A percentile compares a stretch with the other conserved stretches of the same genome.
Evolutionary conservation across 92 coral and sea anemone species (phyloP).

Genomic region (Galaxea fascicularis): DNA sequence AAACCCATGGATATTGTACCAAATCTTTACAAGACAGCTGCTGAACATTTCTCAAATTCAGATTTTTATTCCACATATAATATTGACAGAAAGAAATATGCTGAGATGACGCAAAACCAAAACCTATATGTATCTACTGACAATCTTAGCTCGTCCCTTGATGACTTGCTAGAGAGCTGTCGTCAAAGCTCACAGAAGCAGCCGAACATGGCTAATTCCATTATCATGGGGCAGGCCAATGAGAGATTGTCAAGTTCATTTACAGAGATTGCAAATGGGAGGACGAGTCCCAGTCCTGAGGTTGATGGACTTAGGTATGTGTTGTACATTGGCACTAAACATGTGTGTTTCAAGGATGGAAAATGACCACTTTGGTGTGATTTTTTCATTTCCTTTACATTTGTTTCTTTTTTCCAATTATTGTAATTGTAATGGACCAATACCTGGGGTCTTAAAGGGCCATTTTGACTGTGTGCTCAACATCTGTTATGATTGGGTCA

Average conservation of each 20-base stretch:
- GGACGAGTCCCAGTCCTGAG: constrained; percentile 68
- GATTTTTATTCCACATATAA: constrained; percentile 85
- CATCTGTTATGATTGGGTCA: too few relatives aligned
- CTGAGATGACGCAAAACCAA: constrained; percentile 49
- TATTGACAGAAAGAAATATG: constrained; percentile 75
- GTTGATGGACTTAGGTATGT: constrained; percentile 80
- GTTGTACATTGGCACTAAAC: background rate
- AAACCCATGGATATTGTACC: constrained; percentile 48
- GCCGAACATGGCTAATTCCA: background rate
- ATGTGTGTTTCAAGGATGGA: background rate
- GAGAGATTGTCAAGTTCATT: constrained; percentile 71
- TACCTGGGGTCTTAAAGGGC: too few relatives aligned
- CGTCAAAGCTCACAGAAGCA: constrained; percentile 44
- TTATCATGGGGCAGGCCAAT: constrained; percentile 16
- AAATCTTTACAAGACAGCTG: constrained; percentile 79
- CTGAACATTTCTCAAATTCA: constrained; percentile 58
- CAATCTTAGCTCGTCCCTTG: constrained; percentile 84
- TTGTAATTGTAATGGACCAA: too few relatives aligned
- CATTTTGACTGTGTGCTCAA: too few relatives aligned
- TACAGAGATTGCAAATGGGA: constrained; percentile 79
- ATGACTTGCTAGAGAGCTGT: constrained; percentile 80
- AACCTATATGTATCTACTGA: constrained; percentile 45
- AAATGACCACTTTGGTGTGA: background rate
- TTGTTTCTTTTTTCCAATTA: background rate
- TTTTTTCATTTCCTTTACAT: too few relatives aligned